phyloP scores from a whole-genome alignment of 2,797 vertebrate genomes.

The Protonibea diacanthus region DNA sequence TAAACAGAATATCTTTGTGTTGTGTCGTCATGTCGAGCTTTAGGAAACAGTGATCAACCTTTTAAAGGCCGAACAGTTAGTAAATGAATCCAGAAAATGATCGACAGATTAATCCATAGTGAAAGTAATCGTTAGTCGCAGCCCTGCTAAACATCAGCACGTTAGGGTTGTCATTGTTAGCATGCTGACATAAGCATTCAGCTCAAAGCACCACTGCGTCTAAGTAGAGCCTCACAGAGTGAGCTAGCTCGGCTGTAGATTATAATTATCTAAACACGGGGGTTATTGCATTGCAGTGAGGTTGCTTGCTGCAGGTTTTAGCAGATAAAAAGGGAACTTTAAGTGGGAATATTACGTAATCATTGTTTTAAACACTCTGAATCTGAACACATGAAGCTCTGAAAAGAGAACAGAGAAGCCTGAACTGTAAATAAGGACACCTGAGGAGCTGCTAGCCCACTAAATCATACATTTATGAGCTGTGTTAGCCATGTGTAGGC shows the following conservation, averaged over 20 bases:
- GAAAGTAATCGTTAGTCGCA: too few relatives aligned
- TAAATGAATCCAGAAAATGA: too few relatives aligned
- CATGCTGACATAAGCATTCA: neutral
- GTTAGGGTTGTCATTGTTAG: neutral
- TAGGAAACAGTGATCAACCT: too few relatives aligned
- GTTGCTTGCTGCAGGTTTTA: neutral
- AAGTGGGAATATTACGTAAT: neutral
- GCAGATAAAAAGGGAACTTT: neutral
- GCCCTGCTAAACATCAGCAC: neutral
- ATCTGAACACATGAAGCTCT: neutral
- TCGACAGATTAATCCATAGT: too few relatives aligned
- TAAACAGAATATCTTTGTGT: too few relatives aligned
- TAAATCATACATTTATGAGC: conserved; percentile 34
- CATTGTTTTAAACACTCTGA: neutral
- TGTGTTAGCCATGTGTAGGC: conserved; percentile 14
- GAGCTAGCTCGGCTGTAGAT: neutral
- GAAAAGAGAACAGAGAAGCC: neutral
- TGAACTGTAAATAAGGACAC: neutral
- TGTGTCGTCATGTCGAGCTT: too few relatives aligned
- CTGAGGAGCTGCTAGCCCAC: neutral
- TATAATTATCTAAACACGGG: neutral
- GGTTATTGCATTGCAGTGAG: neutral
- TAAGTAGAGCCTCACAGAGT: too few relatives aligned
- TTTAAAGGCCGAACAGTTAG: too few relatives aligned
- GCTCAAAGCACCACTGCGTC: neutral